Conservation (phyloP, 2,888 invertebrate species). For the Cheilosia pagana region DNA sequence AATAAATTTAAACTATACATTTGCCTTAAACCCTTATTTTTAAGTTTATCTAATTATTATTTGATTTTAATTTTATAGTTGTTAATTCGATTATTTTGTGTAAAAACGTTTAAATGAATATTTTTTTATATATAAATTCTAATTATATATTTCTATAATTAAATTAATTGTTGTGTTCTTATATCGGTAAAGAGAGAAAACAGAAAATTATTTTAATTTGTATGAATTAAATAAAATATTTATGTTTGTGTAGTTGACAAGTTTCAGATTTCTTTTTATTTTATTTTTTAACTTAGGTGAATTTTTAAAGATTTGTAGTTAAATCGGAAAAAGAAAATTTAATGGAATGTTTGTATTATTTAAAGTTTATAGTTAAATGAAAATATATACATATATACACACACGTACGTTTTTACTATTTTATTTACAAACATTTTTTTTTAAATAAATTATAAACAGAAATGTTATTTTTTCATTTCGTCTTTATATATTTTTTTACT, state of each 20-base stretch:
- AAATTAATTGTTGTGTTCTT: constrained; percentile 73
- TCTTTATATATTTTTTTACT: constrained; percentile 47
- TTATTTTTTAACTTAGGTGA: constrained; percentile 56
- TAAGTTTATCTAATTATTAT: constrained; percentile 55
- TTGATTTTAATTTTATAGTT: constrained; percentile 32
- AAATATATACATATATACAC: constrained; percentile 43
- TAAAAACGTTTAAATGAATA: constrained; percentile 50
- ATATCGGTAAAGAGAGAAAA: constrained; percentile 54
- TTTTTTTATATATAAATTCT: constrained; percentile 50
- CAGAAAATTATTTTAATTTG: constrained; percentile 26
- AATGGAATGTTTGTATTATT: constrained; percentile 67
- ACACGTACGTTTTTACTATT: constrained; percentile 46
- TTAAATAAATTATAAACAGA: constrained; percentile 24
- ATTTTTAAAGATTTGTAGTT: constrained; percentile 65
- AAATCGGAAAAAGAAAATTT: constrained; percentile 51
- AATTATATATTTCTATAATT: constrained; percentile 42
- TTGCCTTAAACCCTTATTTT: constrained; percentile 68
- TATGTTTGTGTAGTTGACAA: constrained; percentile 72
- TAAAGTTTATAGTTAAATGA: constrained; percentile 63
- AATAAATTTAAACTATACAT: constrained; percentile 55
- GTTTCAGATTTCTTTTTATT: constrained; percentile 32
- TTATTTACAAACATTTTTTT: constrained; percentile 64
- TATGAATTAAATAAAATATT: constrained; percentile 49
- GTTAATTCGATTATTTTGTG: constrained; percentile 55
- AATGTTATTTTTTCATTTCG: constrained; percentile 19